These are phyloP conservation scores for Ceraclea dissimilis DNA, from an alignment of 2,888 invertebrate genomes.

Conservation along the genomic window DNA sequence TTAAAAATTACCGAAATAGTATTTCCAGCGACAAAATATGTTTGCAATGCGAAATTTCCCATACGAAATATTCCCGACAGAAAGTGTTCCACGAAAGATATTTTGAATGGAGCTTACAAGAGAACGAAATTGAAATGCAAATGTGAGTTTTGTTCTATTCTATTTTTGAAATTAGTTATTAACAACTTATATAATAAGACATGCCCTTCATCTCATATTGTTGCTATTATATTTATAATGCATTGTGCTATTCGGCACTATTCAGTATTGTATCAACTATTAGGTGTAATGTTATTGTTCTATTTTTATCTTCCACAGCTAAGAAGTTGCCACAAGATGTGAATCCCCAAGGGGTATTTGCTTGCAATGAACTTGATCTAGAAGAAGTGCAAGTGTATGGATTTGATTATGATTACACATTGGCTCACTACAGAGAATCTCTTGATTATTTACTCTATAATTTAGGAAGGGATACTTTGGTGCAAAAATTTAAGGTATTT, in stretches of 20 bases:
- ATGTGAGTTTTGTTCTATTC: slow-evolving; percentile 49
- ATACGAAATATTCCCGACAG: slow-evolving; percentile 15
- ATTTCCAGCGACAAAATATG: slow-evolving; percentile 5
- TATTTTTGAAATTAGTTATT: slow-evolving; percentile 9
- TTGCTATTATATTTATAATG: slow-evolving; percentile 5
- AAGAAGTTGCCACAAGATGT: slow-evolving; percentile 84
- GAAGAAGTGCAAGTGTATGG: slow-evolving; percentile 90
- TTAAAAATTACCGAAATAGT: slow-evolving; percentile 16
- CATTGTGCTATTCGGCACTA: background rate
- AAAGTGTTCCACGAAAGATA: slow-evolving; percentile 36
- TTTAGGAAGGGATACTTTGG: slow-evolving; percentile 77
- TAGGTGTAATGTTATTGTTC: slow-evolving; percentile 6
- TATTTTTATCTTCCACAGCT: slow-evolving; percentile 47
- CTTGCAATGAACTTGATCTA: slow-evolving; percentile 91
- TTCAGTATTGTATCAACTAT: slow-evolving; percentile 3
- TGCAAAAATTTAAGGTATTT: slow-evolving; percentile 78
- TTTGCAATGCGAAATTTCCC: background rate
- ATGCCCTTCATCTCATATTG: slow-evolving; percentile 5
- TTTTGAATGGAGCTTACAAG: slow-evolving; percentile 54
- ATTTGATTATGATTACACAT: slow-evolving; percentile 97
- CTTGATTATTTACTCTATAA: slow-evolving; percentile 87
- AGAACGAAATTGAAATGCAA: slow-evolving; percentile 61
- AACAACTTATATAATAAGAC: slow-evolving; percentile 15
- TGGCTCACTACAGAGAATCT: slow-evolving; percentile 88
- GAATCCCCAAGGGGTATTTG: slow-evolving; percentile 82